Percentiles rank a stretch among this genome's conserved stretches.
Evolutionary conservation across 2,113 vertebrate genomes (phyloP).

Genomic region (Periophthalmus modestus): DNA sequence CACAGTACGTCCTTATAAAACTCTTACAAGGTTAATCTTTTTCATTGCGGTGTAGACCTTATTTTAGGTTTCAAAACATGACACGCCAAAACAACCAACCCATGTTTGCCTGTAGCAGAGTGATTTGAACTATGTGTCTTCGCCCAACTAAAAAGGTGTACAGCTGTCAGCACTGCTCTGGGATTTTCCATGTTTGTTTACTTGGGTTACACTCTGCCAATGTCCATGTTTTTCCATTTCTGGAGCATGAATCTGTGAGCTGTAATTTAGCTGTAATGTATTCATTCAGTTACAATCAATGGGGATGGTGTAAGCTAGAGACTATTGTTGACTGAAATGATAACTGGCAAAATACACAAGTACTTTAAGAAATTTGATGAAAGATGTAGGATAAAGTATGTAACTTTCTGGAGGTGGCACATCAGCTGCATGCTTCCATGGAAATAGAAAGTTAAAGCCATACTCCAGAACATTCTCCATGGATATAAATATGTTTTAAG

Average conservation of each 20-base stretch:
- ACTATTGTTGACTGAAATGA: background rate
- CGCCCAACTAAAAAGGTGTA: slow-evolving; percentile 5
- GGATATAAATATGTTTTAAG: too few species aligned
- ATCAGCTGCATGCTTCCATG: too few species aligned
- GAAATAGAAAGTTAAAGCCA: too few species aligned
- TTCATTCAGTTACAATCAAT: background rate
- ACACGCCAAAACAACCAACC: background rate
- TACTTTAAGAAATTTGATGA: too few species aligned
- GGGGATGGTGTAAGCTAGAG: background rate
- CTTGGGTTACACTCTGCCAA: background rate
- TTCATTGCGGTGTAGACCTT: background rate
- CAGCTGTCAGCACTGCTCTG: slow-evolving; percentile 4
- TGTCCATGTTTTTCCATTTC: slow-evolving; percentile 3
- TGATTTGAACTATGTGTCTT: background rate
- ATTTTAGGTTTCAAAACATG: background rate
- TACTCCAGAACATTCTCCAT: too few species aligned
- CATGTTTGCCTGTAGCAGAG: background rate
- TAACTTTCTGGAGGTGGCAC: too few species aligned
- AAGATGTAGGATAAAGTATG: too few species aligned
- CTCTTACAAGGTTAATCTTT: background rate
- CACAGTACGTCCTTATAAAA: background rate
- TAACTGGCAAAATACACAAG: background rate
- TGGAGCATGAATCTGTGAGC: background rate
- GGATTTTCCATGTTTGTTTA: slow-evolving; percentile 1
- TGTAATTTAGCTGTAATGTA: background rate